phyloP scores from a whole-genome alignment of 2,113 vertebrate species.

The Peromyscus polionotus region DNA sequence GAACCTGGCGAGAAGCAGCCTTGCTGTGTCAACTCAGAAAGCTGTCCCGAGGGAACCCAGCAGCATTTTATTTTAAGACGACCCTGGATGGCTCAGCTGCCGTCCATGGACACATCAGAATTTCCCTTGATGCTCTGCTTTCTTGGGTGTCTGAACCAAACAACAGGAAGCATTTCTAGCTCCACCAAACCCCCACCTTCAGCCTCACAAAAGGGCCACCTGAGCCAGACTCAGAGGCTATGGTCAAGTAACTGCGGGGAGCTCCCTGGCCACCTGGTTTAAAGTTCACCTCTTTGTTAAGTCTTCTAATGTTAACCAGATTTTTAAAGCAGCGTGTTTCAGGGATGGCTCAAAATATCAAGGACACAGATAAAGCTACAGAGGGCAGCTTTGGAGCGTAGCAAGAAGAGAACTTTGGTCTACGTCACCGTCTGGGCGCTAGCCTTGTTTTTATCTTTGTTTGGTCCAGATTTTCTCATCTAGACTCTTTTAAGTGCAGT shows the following conservation, averaged over 20 bases:
- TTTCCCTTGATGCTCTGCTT: slow-evolving; percentile 56
- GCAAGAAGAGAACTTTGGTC: slow-evolving; percentile 56
- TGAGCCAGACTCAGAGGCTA: slow-evolving; percentile 29
- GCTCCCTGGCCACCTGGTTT: slow-evolving; percentile 24
- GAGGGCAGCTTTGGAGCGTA: slow-evolving; percentile 64
- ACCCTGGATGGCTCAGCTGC: slow-evolving; percentile 56
- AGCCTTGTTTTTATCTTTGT: slow-evolving; percentile 42
- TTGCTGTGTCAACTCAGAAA: slow-evolving; percentile 73
- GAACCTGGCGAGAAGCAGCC: slow-evolving; percentile 73
- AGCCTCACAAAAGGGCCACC: slow-evolving; percentile 30
- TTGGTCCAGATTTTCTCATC: background rate
- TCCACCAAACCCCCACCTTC: background rate
- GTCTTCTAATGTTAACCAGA: slow-evolving; percentile 63
- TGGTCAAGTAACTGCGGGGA: slow-evolving; percentile 63
- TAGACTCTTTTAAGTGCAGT: slow-evolving; percentile 31
- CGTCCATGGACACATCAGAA: slow-evolving; percentile 73
- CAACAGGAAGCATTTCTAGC: slow-evolving; percentile 53
- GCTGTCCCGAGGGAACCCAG: slow-evolving; percentile 62
- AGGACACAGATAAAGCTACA: slow-evolving; percentile 53
- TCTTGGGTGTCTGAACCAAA: slow-evolving; percentile 49
- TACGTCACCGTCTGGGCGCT: slow-evolving; percentile 34
- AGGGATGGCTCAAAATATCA: slow-evolving; percentile 62
- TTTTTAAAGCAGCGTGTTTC: slow-evolving; percentile 64
- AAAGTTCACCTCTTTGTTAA: slow-evolving; percentile 23
- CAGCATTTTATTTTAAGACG: slow-evolving; percentile 79